Percentiles rank a stretch among this genome's conserved stretches.
Conservation (phyloP, 2,797 vertebrate species). For the Adrianichthys oophorus region DNA sequence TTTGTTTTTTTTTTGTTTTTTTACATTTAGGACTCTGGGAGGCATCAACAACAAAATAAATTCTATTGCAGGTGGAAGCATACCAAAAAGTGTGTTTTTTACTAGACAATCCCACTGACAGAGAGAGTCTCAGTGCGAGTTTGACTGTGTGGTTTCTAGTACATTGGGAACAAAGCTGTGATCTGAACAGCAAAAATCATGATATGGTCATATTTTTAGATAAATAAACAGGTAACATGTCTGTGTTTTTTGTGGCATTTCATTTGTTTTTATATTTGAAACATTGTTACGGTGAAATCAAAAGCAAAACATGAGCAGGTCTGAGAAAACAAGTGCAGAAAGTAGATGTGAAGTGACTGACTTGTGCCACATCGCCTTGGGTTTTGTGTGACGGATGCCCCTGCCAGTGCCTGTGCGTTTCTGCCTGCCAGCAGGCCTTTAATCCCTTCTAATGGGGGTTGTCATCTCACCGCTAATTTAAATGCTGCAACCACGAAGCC, state of each 20-base stretch:
- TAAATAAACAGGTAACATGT: constrained; percentile 2
- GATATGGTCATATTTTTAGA: constrained; percentile 4
- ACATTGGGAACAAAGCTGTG: constrained; percentile 24
- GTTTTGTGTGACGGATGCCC: constrained; percentile 80
- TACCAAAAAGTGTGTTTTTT: constrained; percentile 72
- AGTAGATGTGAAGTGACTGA: constrained; percentile 64
- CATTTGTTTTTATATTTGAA: too few species aligned
- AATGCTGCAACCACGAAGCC: constrained; percentile 80
- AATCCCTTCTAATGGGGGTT: constrained; percentile 86
- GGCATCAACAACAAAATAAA: constrained; percentile 65
- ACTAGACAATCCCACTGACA: constrained; percentile 66
- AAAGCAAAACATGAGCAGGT: constrained; percentile 1
- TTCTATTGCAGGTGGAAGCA: constrained; percentile 70
- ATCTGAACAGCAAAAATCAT: constrained; percentile 6
- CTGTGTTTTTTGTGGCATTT: too few species aligned
- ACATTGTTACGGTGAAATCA: not conserved
- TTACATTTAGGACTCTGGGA: constrained; percentile 69
- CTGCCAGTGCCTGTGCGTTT: constrained; percentile 78
- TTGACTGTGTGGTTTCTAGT: constrained; percentile 48
- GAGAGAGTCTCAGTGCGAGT: constrained; percentile 67
- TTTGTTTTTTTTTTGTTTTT: constrained; percentile 54
- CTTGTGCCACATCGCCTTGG: constrained; percentile 76
- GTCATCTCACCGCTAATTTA: constrained; percentile 85
- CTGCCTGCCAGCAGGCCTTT: constrained; percentile 81
- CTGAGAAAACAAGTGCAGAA: constrained; percentile 18